Conservation (phyloP, 2,113 vertebrate genomes). For the Salvelinus fontinalis region DNA sequence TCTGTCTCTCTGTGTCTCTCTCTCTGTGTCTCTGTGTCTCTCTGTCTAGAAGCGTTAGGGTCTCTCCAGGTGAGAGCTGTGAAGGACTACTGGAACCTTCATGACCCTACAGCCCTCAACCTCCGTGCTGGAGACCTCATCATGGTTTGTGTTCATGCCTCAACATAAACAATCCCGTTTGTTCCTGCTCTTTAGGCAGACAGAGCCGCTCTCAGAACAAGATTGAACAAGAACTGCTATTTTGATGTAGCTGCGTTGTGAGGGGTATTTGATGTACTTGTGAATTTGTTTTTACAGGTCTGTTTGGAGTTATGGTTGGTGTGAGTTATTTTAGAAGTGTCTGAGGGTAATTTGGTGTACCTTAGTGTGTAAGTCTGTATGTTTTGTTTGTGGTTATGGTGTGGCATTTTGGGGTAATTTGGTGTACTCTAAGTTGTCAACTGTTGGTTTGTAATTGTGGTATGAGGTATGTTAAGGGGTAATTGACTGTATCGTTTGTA, state of each 20-base stretch:
- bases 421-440: background rate
- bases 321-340: background rate
- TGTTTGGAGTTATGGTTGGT: background rate
- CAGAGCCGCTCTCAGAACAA: no score
- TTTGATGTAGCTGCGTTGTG: background rate
- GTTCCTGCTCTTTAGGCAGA: no score
- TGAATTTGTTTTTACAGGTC: background rate
- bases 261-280: background rate
- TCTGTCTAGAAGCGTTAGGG: slow-evolving; percentile 85
- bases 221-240: no score
- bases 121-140: slow-evolving; percentile 91
- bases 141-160: slow-evolving; percentile 66
- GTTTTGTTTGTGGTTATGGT: background rate
- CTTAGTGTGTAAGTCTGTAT: background rate
- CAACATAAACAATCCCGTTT: background rate
- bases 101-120: slow-evolving; percentile 94
- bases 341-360: background rate
- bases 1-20: background rate
- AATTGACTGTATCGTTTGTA: background rate
- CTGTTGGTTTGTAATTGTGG: background rate
- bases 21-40: slow-evolving; percentile 1
- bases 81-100: slow-evolving; percentile 97
- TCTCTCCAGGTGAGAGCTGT: slow-evolving; percentile 92
- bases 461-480: background rate
- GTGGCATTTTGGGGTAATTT: background rate